Base-by-base conservation (phyloP, 2,888 invertebrate genomes). In the Chymomyza fuscimana region DNA sequence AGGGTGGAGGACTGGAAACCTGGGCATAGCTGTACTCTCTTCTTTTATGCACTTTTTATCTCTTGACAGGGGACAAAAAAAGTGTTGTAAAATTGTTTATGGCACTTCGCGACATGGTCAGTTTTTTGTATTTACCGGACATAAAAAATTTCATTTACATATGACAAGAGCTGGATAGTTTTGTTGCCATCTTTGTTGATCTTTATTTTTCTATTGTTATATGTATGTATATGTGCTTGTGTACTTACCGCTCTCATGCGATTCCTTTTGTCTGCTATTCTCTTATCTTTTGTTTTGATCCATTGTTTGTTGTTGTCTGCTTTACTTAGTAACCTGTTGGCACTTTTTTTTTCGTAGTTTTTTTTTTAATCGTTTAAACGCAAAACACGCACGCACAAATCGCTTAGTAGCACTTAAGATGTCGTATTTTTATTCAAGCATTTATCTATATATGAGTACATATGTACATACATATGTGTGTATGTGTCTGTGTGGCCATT, bases 11-110 rank as follows among this genome's bases (percentile, higher is more conserved):
- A 7, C 12, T 5, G 40, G 12, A 46, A 46, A 46, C 40, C 12
- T 7, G 4, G 15, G 5, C 54, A 54, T 54, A 12, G 19, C 58
- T 25, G 5, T 5, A 15, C 58, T 25, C 25, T 29, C 25, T 58
- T 25, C 66, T 73, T 86, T 87, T 84, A 87, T 87, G 88, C 86
- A 86, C 83, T 81, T 84, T 84, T 84, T 87, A 84, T 84, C 83
- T 84, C 86, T 86, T 86, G 83, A 87, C 83, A 86, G 74, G 32
- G 9, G 0, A 32, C 5, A 32, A 32, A 32, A 32, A 83, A 84
- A 84, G 87, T 84, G 83, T 76, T 84, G 83, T 84, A 84, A 84
- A 84, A 84, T 83, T 82, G 88, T 87, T 84, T 84, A 84, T 77
- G 86, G 73, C 83, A 83, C 79, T 83, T 76, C 76, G 81, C 77